A percentile compares a stretch with the other conserved stretches of the same genome.
Evolutionary conservation across 2,797 vertebrate genomes (phyloP).

Genomic region (Cyprinella venusta): DNA sequence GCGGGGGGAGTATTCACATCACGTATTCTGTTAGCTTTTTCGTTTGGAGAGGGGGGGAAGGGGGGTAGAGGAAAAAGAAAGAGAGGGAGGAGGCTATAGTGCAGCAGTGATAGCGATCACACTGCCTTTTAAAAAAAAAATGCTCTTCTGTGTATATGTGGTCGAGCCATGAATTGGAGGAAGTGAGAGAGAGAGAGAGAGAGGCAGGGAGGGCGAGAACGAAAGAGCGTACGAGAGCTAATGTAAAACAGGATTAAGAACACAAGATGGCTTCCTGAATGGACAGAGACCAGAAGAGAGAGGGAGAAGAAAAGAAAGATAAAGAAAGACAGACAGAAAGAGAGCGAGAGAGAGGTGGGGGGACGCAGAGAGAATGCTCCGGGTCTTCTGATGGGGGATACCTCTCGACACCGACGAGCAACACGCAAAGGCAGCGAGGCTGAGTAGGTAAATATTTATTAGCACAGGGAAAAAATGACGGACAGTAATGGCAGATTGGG

Average conservation of each 20-base stretch:
- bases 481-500: slow-evolving; percentile 46
- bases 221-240: slow-evolving; percentile 76
- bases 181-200: slow-evolving; percentile 62
- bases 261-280: slow-evolving; percentile 90
- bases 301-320: slow-evolving; percentile 60
- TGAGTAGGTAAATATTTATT: slow-evolving; percentile 83
- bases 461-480: slow-evolving; percentile 54
- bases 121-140: slow-evolving; percentile 69
- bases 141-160: slow-evolving; percentile 59
- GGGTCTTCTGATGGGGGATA: slow-evolving; percentile 80
- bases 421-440: slow-evolving; percentile 73
- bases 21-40: slow-evolving; percentile 70
- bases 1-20: slow-evolving; percentile 67
- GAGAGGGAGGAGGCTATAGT: slow-evolving; percentile 53
- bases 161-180: slow-evolving; percentile 70
- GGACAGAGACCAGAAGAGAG: slow-evolving; percentile 69
- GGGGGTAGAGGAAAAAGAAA: slow-evolving; percentile 49
- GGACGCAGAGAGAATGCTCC: slow-evolving; percentile 66
- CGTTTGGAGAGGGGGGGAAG: slow-evolving; percentile 51
- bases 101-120: slow-evolving; percentile 73
- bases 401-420: slow-evolving; percentile 70
- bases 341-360: slow-evolving; percentile 64
- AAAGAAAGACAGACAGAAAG: slow-evolving; percentile 48
- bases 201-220: slow-evolving; percentile 68
- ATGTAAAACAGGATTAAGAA: slow-evolving; percentile 83